A percentile compares a stretch with the other conserved stretches of the same genome.
These are phyloP conservation scores for Ploceus nigricollis DNA, from an alignment of 2,113 vertebrate species.

Conservation along the genomic window DNA sequence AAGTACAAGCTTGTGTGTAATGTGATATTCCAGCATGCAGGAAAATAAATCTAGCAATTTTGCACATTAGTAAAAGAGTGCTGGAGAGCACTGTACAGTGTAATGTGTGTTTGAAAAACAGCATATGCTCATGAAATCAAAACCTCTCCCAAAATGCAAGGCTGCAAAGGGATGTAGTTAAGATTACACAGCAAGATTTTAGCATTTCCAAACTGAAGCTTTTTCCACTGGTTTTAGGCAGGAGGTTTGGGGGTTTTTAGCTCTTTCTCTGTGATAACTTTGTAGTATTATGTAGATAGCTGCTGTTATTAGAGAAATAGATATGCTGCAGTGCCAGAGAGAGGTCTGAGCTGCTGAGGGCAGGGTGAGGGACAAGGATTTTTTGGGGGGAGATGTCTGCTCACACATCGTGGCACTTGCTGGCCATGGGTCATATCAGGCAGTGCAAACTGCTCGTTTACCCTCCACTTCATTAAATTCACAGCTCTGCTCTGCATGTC, in stretches of 20 bases:
- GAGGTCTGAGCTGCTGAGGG: not conserved
- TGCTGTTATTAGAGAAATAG: not conserved
- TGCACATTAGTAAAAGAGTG: not conserved
- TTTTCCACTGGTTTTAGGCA: not conserved
- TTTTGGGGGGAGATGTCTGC: not conserved
- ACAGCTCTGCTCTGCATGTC: not conserved
- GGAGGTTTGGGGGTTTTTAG: fast-evolving
- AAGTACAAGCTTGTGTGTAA: not conserved
- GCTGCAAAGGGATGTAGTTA: not conserved
- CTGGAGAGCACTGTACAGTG: not conserved
- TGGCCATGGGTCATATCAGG: not conserved
- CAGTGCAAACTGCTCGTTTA: not conserved
- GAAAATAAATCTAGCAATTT: not conserved
- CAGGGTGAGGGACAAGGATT: not conserved
- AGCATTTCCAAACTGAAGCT: not conserved
- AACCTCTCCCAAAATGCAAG: not conserved
- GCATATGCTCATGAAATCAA: not conserved
- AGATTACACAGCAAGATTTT: not conserved
- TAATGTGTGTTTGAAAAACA: not conserved
- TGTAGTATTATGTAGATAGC: not conserved
- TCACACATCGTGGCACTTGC: not conserved
- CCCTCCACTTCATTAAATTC: not conserved
- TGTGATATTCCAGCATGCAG: not conserved
- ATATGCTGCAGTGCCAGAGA: not conserved
- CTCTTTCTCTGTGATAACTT: not conserved